These are phyloP conservation scores for Erynnis tages DNA, from an alignment of 2,888 invertebrate species.

Conservation along the genomic window DNA sequence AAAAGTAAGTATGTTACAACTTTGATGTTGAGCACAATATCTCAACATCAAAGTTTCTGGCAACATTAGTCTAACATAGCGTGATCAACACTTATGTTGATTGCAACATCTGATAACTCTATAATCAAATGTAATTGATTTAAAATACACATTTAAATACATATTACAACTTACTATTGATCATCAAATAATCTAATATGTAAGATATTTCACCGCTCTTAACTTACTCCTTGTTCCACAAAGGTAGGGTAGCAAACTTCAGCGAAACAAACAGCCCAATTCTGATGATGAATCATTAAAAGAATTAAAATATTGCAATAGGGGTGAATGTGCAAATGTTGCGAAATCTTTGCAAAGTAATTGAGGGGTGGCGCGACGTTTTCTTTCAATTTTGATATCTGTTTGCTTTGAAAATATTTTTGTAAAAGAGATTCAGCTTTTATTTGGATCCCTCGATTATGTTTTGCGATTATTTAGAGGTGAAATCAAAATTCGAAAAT, in stretches of 20 bases:
- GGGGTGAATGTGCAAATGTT: conserved; percentile 44
- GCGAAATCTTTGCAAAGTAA: conserved; percentile 41
- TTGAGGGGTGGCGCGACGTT: conserved; percentile 29
- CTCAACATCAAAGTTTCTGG: too few relatives aligned
- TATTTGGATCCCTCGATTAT: not conserved
- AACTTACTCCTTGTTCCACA: conserved; percentile 34
- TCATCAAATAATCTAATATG: too few relatives aligned
- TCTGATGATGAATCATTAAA: conserved; percentile 70
- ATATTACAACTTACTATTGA: too few relatives aligned
- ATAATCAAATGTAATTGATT: too few relatives aligned
- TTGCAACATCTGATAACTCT: too few relatives aligned
- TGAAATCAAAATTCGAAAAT: too few relatives aligned
- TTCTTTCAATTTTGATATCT: conserved; percentile 11
- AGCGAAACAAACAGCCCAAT: conserved; percentile 53
- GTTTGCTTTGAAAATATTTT: not conserved
- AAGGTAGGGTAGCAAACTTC: conserved; percentile 42
- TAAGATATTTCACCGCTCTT: too few relatives aligned
- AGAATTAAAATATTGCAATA: conserved; percentile 61
- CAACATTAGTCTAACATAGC: too few relatives aligned
- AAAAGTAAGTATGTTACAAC: too few relatives aligned
- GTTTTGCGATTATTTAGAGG: not conserved
- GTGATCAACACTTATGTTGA: too few relatives aligned
- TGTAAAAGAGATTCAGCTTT: not conserved
- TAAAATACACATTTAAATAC: too few relatives aligned
- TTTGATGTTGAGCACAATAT: too few relatives aligned